Evolutionary conservation across 2,888 invertebrate species (phyloP).

Genomic region (Trissolcus brochymenae): DNA sequence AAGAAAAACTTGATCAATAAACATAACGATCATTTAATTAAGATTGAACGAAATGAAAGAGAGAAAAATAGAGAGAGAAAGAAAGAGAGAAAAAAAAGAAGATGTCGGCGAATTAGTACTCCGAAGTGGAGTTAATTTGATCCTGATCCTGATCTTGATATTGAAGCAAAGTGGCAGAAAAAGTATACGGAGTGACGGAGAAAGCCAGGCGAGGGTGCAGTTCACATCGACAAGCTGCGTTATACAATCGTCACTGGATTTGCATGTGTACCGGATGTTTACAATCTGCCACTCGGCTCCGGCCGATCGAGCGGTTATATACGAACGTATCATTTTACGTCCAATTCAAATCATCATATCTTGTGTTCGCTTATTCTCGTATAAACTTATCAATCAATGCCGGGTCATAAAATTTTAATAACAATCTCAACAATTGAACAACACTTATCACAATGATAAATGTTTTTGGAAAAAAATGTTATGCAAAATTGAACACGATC

Average conservation of each 20-base stretch:
- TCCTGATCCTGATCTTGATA: background rate
- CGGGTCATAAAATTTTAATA: constrained; percentile 15
- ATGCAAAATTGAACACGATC: no score
- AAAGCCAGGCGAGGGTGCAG: constrained; percentile 43
- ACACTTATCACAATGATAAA: no score
- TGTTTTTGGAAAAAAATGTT: no score
- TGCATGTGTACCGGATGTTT: constrained; percentile 71
- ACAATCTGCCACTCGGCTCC: constrained; percentile 71
- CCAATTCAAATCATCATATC: constrained; percentile 45
- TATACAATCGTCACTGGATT: constrained; percentile 62
- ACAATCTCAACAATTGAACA: background rate
- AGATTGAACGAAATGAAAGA: background rate
- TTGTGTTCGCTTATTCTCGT: constrained; percentile 26
- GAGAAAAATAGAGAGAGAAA: no score
- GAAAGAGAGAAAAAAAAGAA: no score
- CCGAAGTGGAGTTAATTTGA: no score
- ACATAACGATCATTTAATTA: background rate
- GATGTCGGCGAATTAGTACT: no score
- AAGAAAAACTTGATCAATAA: no score
- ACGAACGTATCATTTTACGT: constrained; percentile 57
- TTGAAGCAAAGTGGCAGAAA: constrained; percentile 19
- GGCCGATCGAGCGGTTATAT: constrained; percentile 59
- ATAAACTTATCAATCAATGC: constrained; percentile 43
- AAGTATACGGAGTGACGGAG: constrained; percentile 9
- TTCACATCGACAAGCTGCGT: constrained; percentile 27